Evolutionary conservation across 1,140 invertebrate genomes (phyloP), one percentile per base, ranked within the genome.

Genomic region (Drosophila willistoni): DNA sequence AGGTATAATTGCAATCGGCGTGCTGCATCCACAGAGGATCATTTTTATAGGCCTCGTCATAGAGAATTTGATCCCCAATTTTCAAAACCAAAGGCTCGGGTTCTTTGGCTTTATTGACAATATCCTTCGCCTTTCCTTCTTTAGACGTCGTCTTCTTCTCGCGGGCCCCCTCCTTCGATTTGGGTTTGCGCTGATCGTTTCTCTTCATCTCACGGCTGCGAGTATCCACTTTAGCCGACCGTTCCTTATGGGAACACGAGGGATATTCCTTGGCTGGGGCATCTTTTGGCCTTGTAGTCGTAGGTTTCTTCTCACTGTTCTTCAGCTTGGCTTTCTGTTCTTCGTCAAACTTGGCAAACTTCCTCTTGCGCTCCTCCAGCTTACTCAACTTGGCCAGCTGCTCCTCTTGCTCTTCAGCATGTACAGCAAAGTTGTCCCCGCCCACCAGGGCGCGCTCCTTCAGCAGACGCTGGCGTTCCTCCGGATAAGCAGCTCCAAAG

Each of bases 11-110:
- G 9, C 36, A 0, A 57, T 59, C 29, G 19, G 55, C 33, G 25
- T 22, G 19, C 22, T 39, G 17, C 62, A 22, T 7, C 61, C 68
- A 73, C 13, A 73, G 0, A 1, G 51, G 9, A 14, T 73, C 68
- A 12, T 1, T 12, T 19, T 44, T 60, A 19, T 73, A 65, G n/a
- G 17, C 41, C 55, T 65, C 71, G n/a, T 72, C 69, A 19, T 73
- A 73, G 17, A 73, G 9, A 1, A 65, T 7, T n/a, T 73, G 29
- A 14, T 73, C 61, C 1, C 25, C 71, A 2, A 72, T 29, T 19
- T 42, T 73, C 1, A 73, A 14, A 0, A 72, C 42, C 19, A 73
- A 56, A 1, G 55, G 36, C 10, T 63, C 4, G 2, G 56, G 34
- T 1, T 1, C 9, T 0, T 36, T 12, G 2, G 34, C 7, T 1